Evolutionary conservation across 2,797 vertebrate species (phyloP).

Genomic region (Scyliorhinus canicula): DNA sequence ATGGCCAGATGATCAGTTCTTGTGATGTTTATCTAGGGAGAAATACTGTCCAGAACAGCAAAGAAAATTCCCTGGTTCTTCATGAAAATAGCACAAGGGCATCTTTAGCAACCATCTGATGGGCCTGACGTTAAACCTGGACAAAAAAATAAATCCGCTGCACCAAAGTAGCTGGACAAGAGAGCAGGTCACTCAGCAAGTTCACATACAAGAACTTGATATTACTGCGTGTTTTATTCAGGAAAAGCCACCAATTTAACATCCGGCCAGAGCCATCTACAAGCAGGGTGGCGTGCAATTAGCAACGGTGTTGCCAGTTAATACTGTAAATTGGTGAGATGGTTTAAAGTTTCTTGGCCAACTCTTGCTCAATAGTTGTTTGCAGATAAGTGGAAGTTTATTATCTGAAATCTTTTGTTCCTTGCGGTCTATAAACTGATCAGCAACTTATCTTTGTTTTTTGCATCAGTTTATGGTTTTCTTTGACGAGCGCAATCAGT

Average conservation of each 20-base stretch:
- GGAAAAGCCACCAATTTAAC: background rate
- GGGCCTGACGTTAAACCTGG: too few relatives aligned
- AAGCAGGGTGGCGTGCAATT: background rate
- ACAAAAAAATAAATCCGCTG: background rate
- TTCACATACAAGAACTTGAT: background rate
- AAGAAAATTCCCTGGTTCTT: too few relatives aligned
- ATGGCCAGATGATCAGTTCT: too few relatives aligned
- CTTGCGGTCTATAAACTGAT: background rate
- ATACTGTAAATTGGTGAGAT: background rate
- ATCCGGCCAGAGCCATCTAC: background rate
- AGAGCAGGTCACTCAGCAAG: background rate
- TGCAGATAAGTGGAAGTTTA: background rate
- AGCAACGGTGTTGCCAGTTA: background rate
- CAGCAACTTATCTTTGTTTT: background rate
- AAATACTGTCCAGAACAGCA: too few relatives aligned
- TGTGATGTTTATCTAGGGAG: too few relatives aligned
- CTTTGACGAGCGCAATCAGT: background rate
- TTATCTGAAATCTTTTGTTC: background rate
- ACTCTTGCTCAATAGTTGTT: background rate
- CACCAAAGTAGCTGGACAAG: background rate
- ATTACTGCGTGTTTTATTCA: background rate
- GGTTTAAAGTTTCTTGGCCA: background rate
- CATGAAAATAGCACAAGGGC: too few relatives aligned
- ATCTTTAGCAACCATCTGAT: too few relatives aligned
- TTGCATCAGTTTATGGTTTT: background rate